Evolutionary conservation across 92 coral and sea anemone species (phyloP).

Genomic region (Micromussa lordhowensis): DNA sequence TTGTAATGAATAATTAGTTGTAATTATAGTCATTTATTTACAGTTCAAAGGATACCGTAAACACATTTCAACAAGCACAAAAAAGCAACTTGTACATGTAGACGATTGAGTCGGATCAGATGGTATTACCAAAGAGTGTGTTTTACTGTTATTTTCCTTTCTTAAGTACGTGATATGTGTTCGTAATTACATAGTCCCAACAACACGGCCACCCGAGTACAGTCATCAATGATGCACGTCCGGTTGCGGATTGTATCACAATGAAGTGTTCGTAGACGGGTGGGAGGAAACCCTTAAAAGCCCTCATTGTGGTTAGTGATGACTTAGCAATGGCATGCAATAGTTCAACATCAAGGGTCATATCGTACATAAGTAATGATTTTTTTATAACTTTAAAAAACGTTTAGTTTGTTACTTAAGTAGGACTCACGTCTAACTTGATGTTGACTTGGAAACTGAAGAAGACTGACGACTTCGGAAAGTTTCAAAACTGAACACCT

Average conservation of each 20-base stretch:
- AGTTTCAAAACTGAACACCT: neutral
- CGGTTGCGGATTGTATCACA: conserved; percentile 5
- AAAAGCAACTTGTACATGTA: neutral
- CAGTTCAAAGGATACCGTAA: conserved; percentile 4
- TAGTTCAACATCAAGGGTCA: conserved; percentile 2
- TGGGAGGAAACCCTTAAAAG: conserved; percentile 20
- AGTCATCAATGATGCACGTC: conserved; percentile 4
- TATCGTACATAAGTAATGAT: neutral
- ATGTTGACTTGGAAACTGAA: too few species aligned
- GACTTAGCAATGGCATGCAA: conserved; percentile 16
- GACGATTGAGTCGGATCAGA: neutral
- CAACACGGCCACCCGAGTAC: neutral
- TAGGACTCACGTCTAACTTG: neutral
- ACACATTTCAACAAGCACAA: neutral
- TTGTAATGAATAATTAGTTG: too few species aligned
- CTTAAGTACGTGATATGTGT: neutral
- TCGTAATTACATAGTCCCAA: conserved; percentile 18
- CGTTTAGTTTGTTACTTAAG: neutral
- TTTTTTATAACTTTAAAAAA: neutral
- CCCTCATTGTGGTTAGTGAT: conserved; percentile 26
- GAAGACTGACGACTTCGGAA: neutral
- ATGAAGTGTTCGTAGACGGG: conserved; percentile 9
- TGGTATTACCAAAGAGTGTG: neutral
- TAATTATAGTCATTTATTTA: conserved; percentile 14
- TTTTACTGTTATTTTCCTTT: neutral